Base-by-base conservation (phyloP, 2,113 vertebrate species). In the Amphiprion ocellaris region DNA sequence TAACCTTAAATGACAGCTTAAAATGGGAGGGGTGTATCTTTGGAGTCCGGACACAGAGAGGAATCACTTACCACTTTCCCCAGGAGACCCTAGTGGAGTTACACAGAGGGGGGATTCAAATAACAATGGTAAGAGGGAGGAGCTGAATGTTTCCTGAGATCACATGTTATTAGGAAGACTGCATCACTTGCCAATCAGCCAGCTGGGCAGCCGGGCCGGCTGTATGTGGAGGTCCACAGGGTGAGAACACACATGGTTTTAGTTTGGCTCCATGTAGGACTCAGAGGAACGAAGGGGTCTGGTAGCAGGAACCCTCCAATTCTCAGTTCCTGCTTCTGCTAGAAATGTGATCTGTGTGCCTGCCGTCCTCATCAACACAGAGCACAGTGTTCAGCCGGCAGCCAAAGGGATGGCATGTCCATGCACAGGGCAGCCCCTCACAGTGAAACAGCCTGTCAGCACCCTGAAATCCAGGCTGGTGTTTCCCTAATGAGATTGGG, bases 221-320 rank as follows among this genome's bases (percentile, higher is more conserved):
- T 85, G 86, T 78, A 17, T 47, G 82, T 4, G 21, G 73, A 75
- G 79, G 90, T 90, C 87, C 80, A 85, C 67, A 19, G 90, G 93
- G 89, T 88, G 86, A 75, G 84, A 89, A 85, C 90, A 93, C 94
- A 95, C 93, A 94, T 95, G 95, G 93, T 95, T 95, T 87, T 75
- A 89, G 91, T 94, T 94, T 94, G 83, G 83, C 78, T 84, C 85
- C 47, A 41, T 94, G 94, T 94, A 84, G 79, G 55, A 90, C 74
- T 47, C 76, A 89, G 84, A 93, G 90, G 89, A 90, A 92, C 91
- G 88, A 89, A 89, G 89, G 79, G 86, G 81, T 77, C 90, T 90
- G 88, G 89, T 87, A 87, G 89, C 88, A 93, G 91, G 91, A 94
- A 94, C 86, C 87, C 85, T 92, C 88, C 89, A 90, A 93, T 89